These are phyloP conservation scores for Belgica antarctica DNA, from an alignment of 2,888 invertebrate species.

Conservation along the genomic window DNA sequence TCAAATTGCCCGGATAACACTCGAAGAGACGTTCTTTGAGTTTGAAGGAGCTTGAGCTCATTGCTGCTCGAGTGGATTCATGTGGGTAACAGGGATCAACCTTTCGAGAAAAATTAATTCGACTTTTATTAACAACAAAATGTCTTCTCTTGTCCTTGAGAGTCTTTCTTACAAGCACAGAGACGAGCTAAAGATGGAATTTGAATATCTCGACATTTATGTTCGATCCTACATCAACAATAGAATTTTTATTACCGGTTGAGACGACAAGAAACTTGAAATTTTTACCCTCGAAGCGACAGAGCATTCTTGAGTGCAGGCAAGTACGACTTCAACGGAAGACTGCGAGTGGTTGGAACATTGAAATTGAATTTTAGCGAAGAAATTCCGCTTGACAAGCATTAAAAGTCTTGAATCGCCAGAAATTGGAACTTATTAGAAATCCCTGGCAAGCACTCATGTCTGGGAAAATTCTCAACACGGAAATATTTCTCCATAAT, in stretches of 20 bases:
- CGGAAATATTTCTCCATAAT: neutral
- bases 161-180: too few relatives aligned
- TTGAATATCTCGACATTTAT: conserved; percentile 6
- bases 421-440: too few relatives aligned
- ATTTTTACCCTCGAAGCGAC: neutral
- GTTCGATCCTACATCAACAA: neutral
- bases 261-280: neutral
- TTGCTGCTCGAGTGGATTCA: conserved; percentile 6
- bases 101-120: conserved; percentile 13
- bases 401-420: too few relatives aligned
- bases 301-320: neutral
- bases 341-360: too few relatives aligned
- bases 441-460: too few relatives aligned
- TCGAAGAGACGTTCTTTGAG: neutral
- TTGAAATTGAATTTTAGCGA: too few relatives aligned
- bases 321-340: too few relatives aligned
- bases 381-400: too few relatives aligned
- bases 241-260: conserved; percentile 11
- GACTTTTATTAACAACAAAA: conserved; percentile 13
- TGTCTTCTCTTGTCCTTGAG: neutral
- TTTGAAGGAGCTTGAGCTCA: neutral
- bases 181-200: too few relatives aligned
- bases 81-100: conserved; percentile 5
- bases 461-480: neutral
- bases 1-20: neutral